Base-by-base conservation (phyloP, 2,888 invertebrate species). In the Ischnus inquisitorius region DNA sequence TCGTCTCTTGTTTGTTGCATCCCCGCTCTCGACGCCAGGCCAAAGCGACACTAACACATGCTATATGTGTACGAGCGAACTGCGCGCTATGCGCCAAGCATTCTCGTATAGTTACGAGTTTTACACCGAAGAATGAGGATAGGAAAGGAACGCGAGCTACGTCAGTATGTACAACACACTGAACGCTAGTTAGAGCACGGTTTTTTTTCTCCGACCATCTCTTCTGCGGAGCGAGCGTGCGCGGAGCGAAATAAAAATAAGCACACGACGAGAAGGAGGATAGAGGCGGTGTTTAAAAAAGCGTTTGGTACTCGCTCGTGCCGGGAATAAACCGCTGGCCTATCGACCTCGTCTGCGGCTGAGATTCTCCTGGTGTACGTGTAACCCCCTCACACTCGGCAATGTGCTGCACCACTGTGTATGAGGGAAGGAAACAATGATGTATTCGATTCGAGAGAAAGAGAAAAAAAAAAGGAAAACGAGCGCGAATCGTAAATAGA, bases 341-440 rank as follows among this genome's bases (percentile, higher is more conserved):
- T 88, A 89, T 89, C 88, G 88, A 89, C 88, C 89, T 84, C 85
- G 71, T 84, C 87, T 86, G 81, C 82, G 62, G 83, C 83, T 83
- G 82, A 80, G 86, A 84, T 86, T 83, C 79, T 81, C 77, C 41
- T 72, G 68, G 68, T 62, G 67, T 65, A 81, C 82, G 79, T 77
- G 75, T 76, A 62, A 57, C 43, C 51, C 22, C 51, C 57, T 57
- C 60, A 25, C 43, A 34, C 60, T 72, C 4, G 41, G 60, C 57
- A 19, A 57, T 57, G 54, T 10, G 57, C 3, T 25, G 0, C 10
- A 68, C 41, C 16, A 22, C 46, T 16, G 28, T 28, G 39, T 41
- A 51, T 16, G 46, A 64, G 60, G 57, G 43, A 68, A 68, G 34
- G 48, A 51, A 86, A 85, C 85, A 86, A 86, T 85, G 85, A 85